These are phyloP conservation scores for Lepidotrigona ventralis DNA, from an alignment of 1,140 invertebrate genomes.

Conservation along the genomic window DNA sequence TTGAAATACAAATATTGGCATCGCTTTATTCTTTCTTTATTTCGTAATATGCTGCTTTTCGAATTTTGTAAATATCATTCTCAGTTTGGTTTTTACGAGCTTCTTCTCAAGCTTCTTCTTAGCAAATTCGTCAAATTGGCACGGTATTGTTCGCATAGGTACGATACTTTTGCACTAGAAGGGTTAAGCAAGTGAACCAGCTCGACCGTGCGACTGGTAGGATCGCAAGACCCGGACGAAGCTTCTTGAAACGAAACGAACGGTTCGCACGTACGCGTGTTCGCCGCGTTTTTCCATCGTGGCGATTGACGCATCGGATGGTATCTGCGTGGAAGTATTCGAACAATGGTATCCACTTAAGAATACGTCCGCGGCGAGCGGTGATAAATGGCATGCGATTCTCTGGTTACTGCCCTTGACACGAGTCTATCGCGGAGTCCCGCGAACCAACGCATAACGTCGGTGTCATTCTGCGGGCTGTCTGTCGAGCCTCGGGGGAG, in stretches of 20 bases:
- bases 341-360: slow-evolving; percentile 24
- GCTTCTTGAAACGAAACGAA: neutral
- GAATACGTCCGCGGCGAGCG: neutral
- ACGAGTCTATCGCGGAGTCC: slow-evolving; percentile 24
- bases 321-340: slow-evolving; percentile 18
- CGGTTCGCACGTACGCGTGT: neutral
- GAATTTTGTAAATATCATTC: neutral
- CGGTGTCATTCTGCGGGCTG: slow-evolving; percentile 23
- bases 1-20: neutral
- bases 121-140: neutral
- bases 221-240: neutral
- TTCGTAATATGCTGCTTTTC: neutral
- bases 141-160: no score
- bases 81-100: neutral
- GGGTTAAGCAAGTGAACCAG: no score
- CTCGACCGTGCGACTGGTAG: no score
- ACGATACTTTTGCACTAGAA: no score
- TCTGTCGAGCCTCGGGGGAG: neutral
- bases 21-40: neutral
- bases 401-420: slow-evolving; percentile 11
- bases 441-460: slow-evolving; percentile 15
- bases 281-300: neutral
- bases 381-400: slow-evolving; percentile 33
- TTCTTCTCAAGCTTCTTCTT: neutral
- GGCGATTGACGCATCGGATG: neutral